Evolutionary conservation across 2,113 vertebrate species (phyloP), one percentile per base, ranked within the genome.

Genomic region (Alligator mississippiensis): DNA sequence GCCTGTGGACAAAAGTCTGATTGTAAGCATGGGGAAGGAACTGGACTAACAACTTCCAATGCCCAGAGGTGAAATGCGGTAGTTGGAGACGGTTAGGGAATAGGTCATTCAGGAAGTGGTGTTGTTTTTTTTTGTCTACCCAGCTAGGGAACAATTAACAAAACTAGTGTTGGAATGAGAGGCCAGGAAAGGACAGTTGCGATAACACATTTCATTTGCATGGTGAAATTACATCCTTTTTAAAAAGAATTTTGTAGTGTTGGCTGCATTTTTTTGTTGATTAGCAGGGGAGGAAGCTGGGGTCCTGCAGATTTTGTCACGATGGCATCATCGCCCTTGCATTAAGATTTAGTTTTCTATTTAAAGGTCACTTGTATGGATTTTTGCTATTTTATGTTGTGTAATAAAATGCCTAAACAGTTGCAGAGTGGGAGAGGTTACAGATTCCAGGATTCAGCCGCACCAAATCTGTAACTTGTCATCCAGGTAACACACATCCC

Each of bases 401-500:
- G 72, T 77, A 82, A 18, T 88, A 61, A 55, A 28, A 2, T 24
- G 79, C 64, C 34, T 76, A 25, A 14, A 60, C 55, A 60, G 59
- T 34, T 70, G n/a, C 25, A 79, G 62, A n/a, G 19, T 4, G 11
- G 7, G 58, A n/a, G 75, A 61, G 54, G 21, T 77, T 61, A 85
- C 80, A 24, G 3, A 27, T 60, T 76, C 55, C 55, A 21, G 19
- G 70, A 19, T 79, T 25, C 66, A 76, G 38, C 30, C 62, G 7
- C 47, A 80, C 76, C 55, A 57, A 57, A 63, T 75, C 84, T 89
- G 74, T 4, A 3, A 11, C 77, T 80, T 84, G 47, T 47, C 74
- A 16, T 17, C 86, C 64, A n/a, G 27, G 66, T 14, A 6, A 27
- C 1, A 1, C 54, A n/a, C 24, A 0, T 47, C 27, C 15, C 15